Evolutionary conservation across 1,140 invertebrate species (phyloP).

Genomic region (Stegodyphus dumicola): DNA sequence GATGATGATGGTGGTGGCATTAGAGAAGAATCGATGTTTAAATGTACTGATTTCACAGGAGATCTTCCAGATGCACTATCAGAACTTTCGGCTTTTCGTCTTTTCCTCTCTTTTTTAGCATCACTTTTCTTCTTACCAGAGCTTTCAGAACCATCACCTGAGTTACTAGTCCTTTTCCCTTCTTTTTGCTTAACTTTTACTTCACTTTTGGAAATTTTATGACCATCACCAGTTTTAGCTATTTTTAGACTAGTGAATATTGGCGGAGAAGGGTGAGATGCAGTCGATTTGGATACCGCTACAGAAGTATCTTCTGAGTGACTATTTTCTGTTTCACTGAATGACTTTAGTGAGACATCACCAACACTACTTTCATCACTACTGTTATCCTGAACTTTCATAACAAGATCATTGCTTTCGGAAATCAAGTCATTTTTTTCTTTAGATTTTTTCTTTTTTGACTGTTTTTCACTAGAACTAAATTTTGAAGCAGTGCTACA

Average conservation of each 20-base stretch:
- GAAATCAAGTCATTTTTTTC: conserved; percentile 38
- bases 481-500: conserved; percentile 19
- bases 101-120: conserved; percentile 72
- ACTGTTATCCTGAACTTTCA: conserved; percentile 22
- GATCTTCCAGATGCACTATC: conserved; percentile 54
- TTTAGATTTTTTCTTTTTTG: conserved; percentile 55
- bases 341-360: conserved; percentile 40
- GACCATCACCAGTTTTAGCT: conserved; percentile 59
- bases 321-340: conserved; percentile 53
- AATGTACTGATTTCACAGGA: conserved; percentile 49
- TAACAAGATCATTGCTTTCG: conserved; percentile 31
- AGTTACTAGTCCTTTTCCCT: conserved; percentile 59
- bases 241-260: conserved; percentile 60
- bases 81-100: conserved; percentile 72
- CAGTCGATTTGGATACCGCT: conserved; percentile 12
- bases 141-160: conserved; percentile 40
- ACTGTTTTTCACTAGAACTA: conserved; percentile 25
- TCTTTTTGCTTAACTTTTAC: conserved; percentile 57
- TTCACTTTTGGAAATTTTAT: conserved; percentile 61
- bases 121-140: conserved; percentile 74
- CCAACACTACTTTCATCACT: conserved; percentile 53
- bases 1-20: conserved; percentile 59
- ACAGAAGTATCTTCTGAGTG: conserved; percentile 41
- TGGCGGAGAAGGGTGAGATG: conserved; percentile 15
- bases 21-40: conserved; percentile 58